These are phyloP conservation scores for Chauna torquata DNA, from an alignment of 2,113 vertebrate genomes.

Conservation along the genomic window DNA sequence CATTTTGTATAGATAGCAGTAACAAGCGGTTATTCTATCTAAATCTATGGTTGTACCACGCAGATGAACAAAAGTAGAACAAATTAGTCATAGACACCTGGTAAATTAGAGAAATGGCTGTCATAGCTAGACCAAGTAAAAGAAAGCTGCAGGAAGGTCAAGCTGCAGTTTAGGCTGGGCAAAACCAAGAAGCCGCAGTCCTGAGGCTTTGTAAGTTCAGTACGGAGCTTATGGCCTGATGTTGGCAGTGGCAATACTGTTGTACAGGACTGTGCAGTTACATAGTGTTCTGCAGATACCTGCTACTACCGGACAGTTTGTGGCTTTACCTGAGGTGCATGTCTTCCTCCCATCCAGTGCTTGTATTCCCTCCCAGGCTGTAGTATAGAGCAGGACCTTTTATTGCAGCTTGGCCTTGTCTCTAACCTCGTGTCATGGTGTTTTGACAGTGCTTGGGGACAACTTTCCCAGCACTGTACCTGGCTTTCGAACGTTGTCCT, in stretches of 20 bases:
- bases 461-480: background rate
- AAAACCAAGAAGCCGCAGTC: background rate
- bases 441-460: background rate
- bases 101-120: background rate
- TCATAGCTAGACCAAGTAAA: background rate
- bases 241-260: rapidly evolving
- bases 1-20: background rate
- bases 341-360: background rate
- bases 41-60: background rate
- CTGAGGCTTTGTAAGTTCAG: background rate
- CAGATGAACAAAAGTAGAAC: background rate
- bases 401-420: rapidly evolving
- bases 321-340: background rate
- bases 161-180: background rate
- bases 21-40: background rate
- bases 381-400: background rate
- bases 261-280: background rate
- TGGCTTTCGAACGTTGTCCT: background rate
- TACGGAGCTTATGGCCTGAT: background rate
- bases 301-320: background rate
- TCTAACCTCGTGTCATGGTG: rapidly evolving
- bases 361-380: background rate
- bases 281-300: background rate
- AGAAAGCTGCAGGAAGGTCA: background rate
- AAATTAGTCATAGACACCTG: rapidly evolving